Base-by-base conservation (phyloP, 2,888 invertebrate genomes). In the Hydroisotoma schaefferi region DNA sequence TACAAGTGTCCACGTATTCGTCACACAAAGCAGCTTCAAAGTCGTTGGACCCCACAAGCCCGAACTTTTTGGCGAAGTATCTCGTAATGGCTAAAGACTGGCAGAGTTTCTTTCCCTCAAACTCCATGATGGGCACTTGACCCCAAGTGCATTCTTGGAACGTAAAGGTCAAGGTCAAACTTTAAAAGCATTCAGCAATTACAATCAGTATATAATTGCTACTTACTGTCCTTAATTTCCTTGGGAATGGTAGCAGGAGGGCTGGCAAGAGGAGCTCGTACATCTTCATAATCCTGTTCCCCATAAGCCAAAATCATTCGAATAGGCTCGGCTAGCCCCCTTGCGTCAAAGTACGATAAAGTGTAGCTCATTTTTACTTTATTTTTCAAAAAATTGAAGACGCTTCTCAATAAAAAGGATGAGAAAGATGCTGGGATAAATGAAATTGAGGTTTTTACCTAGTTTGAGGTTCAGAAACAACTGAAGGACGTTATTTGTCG, bases 331-430 rank as follows among this genome's bases (percentile, higher is more conserved):
- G 72, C 78, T 47, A 78, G 71, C 2, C 78, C 79, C 65, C 76
- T 77, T 18, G 76, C 40, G 60, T 78, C 76, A 67, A 79, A 79
- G 62, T 79, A 80, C n/a, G 75, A 78, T 37, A 80, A 65, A 63
- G 77, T 79, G 69, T 78, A 25, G 1, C 59, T 29, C 59, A 59
- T 59, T 37, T 49, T 63, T 8, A 33, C 8, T 40, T 18, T 40
- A 18, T 40, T 40, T 15, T 15, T 5, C 3, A 18, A 29, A 51
- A 28, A 29, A 44, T 43, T 40, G 40, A 15, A 40, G 40, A 40
- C n/a, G n/a, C n/a, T n/a, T n/a, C n/a, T n/a, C n/a, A n/a, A n/a
- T n/a, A n/a, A n/a, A n/a, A n/a, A n/a, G n/a, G n/a, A n/a, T n/a
- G n/a, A n/a, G n/a, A n/a, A n/a, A n/a, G n/a, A n/a, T n/a, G n/a